A percentile compares a stretch with the other conserved stretches of the same genome.
Evolutionary conservation across 1,140 invertebrate genomes (phyloP).

Genomic region (Ptiloglossa arizonensis): DNA sequence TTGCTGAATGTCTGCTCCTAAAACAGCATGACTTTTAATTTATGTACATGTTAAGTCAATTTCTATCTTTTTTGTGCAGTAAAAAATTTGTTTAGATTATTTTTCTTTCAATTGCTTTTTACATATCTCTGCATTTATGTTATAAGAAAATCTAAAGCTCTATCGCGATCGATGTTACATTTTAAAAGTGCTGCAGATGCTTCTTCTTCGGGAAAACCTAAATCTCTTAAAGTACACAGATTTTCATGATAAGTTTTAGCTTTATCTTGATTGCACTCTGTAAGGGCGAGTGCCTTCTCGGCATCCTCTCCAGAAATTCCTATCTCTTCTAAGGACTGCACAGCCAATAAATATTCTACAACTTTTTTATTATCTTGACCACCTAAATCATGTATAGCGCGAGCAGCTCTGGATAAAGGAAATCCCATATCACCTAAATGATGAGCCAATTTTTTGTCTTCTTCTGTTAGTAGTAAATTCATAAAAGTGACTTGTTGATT

Average conservation of each 20-base stretch:
- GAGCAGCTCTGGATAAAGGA: slow-evolving; percentile 87
- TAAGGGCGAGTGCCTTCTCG: slow-evolving; percentile 81
- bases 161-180: slow-evolving; percentile 91
- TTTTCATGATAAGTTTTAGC: slow-evolving; percentile 82
- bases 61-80: neutral
- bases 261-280: slow-evolving; percentile 80
- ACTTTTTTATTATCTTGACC: slow-evolving; percentile 92
- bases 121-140: slow-evolving; percentile 81
- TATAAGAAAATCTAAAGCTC: slow-evolving; percentile 92
- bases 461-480: slow-evolving; percentile 71
- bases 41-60: slow-evolving; percentile 11
- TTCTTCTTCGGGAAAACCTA: slow-evolving; percentile 90
- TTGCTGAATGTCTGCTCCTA: neutral
- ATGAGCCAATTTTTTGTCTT: slow-evolving; percentile 86
- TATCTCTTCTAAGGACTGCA: slow-evolving; percentile 85
- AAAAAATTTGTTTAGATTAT: slow-evolving; percentile 32
- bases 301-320: slow-evolving; percentile 86
- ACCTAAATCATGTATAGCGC: slow-evolving; percentile 88
- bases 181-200: slow-evolving; percentile 89
- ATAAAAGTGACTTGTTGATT: slow-evolving; percentile 59
- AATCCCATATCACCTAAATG: slow-evolving; percentile 93
- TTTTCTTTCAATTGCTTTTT: slow-evolving; percentile 8
- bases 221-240: slow-evolving; percentile 88
- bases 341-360: slow-evolving; percentile 78
- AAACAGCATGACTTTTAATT: slow-evolving; percentile 2